phyloP scores from a whole-genome alignment of 2,888 invertebrate species.

The Amaurobius ferox region DNA sequence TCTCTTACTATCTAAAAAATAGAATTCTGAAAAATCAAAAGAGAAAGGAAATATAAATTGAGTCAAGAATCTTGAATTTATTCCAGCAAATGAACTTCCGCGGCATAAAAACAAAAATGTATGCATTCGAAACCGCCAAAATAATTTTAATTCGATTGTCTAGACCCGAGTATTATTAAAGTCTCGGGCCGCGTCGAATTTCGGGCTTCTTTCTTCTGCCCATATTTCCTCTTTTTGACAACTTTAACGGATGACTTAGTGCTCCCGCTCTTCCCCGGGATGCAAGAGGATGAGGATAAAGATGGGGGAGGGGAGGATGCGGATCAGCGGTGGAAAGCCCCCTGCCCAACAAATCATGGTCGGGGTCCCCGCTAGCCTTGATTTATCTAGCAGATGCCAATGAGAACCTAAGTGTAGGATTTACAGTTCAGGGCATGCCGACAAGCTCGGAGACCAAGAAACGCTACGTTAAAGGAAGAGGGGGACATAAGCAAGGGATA shows the following conservation, averaged over 20 bases:
- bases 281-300: constrained; percentile 48
- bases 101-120: not conserved
- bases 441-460: constrained; percentile 63
- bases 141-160: constrained; percentile 18
- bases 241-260: constrained; percentile 69
- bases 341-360: constrained; percentile 68
- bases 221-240: constrained; percentile 67
- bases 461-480: constrained; percentile 47
- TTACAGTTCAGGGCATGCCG: constrained; percentile 71
- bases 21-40: too few relatives aligned
- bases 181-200: constrained; percentile 41
- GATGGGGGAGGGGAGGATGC: constrained; percentile 59
- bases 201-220: constrained; percentile 13
- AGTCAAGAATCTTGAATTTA: too few relatives aligned
- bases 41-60: too few relatives aligned
- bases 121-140: not conserved
- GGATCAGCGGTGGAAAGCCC: constrained; percentile 67
- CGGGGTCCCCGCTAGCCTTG: constrained; percentile 69
- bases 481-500: constrained; percentile 36
- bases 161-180: constrained; percentile 30
- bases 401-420: constrained; percentile 72
- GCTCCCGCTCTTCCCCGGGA: constrained; percentile 60
- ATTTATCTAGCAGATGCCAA: constrained; percentile 72
- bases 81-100: not conserved
- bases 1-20: too few relatives aligned